phyloP scores from a whole-genome alignment of 2,888 invertebrate genomes.

The Pediacus dermestoides region DNA sequence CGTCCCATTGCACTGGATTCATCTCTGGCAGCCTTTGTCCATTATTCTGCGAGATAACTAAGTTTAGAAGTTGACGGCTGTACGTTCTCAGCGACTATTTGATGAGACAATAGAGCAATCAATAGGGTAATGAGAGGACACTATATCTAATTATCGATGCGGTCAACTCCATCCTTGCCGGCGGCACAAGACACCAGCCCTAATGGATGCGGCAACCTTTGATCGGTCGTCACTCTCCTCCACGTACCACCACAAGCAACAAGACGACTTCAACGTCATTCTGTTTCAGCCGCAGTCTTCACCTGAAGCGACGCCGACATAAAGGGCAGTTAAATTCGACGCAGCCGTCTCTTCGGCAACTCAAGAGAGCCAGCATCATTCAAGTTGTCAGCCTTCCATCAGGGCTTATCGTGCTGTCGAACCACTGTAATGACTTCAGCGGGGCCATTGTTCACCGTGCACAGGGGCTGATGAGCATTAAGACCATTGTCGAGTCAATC shows the following conservation, averaged over 20 bases:
- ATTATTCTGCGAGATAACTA: conserved; percentile 45
- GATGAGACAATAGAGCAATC: conserved; percentile 52
- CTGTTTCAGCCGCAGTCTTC: conserved; percentile 1
- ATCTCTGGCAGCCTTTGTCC: conserved; percentile 41
- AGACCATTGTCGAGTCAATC: conserved; percentile 48
- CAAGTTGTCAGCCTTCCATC: conserved; percentile 42
- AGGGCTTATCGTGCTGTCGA: conserved; percentile 35
- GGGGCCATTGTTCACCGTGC: conserved; percentile 42
- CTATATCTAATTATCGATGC: conserved; percentile 46
- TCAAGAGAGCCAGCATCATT: conserved; percentile 24
- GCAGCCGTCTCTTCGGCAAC: conserved; percentile 7
- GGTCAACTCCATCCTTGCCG: conserved; percentile 43
- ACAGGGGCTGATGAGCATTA: conserved; percentile 41
- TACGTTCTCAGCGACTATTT: conserved; percentile 36
- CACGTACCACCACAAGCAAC: conserved; percentile 1
- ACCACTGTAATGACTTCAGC: conserved; percentile 42
- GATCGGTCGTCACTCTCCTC: conserved; percentile 1
- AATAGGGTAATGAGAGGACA: conserved; percentile 54
- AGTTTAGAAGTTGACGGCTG: conserved; percentile 45
- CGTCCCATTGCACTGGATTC: conserved; percentile 17
- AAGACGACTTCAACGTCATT: background rate
- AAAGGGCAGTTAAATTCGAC: conserved; percentile 15
- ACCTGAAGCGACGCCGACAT: conserved; percentile 19
- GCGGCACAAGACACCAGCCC: conserved; percentile 31
- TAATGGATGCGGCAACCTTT: conserved; percentile 28